Evolutionary conservation across 2,888 invertebrate genomes (phyloP).

Genomic region (Apodemia mormo): DNA sequence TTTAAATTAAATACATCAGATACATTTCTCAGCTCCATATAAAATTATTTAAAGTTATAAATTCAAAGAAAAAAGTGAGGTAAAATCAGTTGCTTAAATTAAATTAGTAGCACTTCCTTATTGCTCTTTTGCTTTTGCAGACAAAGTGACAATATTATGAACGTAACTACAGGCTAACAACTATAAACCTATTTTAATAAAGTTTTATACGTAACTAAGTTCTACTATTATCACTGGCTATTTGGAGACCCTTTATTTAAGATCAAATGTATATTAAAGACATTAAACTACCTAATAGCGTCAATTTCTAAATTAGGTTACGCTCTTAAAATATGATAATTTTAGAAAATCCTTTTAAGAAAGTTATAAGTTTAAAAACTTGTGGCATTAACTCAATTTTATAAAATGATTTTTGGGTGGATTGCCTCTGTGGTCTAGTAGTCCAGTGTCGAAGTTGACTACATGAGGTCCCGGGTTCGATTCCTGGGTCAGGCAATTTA

Average conservation of each 20-base stretch:
- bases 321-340: slow-evolving; percentile 18
- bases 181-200: background rate
- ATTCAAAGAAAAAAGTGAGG: too few relatives aligned
- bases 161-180: background rate
- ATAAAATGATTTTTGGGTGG: background rate
- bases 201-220: background rate
- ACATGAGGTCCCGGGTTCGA: too few relatives aligned
- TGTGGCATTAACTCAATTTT: background rate
- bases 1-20: too few relatives aligned
- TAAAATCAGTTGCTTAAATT: too few relatives aligned
- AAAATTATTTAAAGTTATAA: too few relatives aligned
- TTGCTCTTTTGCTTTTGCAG: too few relatives aligned
- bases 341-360: slow-evolving; percentile 18
- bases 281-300: slow-evolving; percentile 8
- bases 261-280: slow-evolving; percentile 9
- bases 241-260: slow-evolving; percentile 10
- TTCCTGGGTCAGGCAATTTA: too few relatives aligned
- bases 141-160: background rate
- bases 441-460: too few relatives aligned
- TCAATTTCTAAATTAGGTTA: slow-evolving; percentile 1
- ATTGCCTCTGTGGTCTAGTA: background rate
- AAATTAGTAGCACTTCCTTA: too few relatives aligned
- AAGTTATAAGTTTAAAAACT: slow-evolving; percentile 11
- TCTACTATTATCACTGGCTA: background rate
- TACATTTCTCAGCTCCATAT: too few relatives aligned